phyloP scores from a whole-genome alignment of 2,113 vertebrate genomes.

The Catagonus wagneri region DNA sequence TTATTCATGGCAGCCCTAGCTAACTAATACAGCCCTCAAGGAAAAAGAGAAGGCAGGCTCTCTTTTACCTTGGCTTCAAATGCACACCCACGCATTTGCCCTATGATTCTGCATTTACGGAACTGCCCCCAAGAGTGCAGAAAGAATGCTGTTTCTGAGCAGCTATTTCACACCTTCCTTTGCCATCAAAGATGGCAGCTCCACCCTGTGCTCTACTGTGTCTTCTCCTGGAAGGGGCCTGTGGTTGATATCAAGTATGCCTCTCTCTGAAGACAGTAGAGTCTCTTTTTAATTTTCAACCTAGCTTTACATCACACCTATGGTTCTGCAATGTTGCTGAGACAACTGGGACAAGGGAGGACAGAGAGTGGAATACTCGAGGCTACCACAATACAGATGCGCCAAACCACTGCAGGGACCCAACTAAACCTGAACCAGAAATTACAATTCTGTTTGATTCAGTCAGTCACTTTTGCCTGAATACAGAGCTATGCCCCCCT shows the following conservation, averaged over 20 bases:
- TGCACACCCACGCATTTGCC: neutral
- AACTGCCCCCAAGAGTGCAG: neutral
- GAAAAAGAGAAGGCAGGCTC: neutral
- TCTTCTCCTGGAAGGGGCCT: neutral
- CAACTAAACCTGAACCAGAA: neutral
- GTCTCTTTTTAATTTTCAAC: neutral
- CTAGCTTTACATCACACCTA: neutral
- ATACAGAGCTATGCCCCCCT: neutral
- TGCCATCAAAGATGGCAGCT: neutral
- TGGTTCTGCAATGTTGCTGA: neutral
- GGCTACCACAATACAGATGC: neutral
- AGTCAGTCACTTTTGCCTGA: neutral
- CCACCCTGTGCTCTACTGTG: neutral
- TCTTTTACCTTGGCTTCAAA: neutral
- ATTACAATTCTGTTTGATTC: neutral
- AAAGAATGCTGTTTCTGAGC: neutral
- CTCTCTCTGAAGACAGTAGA: neutral
- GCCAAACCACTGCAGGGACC: neutral
- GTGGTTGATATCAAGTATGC: no score
- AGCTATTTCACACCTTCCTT: neutral
- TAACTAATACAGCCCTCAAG: neutral
- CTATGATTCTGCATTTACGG: neutral
- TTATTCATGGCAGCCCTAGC: neutral
- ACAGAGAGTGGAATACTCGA: neutral
- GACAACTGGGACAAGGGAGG: neutral